These are phyloP conservation scores for Noctuana brunneofusca DNA, from an alignment of 2,888 invertebrate species.

Conservation along the genomic window DNA sequence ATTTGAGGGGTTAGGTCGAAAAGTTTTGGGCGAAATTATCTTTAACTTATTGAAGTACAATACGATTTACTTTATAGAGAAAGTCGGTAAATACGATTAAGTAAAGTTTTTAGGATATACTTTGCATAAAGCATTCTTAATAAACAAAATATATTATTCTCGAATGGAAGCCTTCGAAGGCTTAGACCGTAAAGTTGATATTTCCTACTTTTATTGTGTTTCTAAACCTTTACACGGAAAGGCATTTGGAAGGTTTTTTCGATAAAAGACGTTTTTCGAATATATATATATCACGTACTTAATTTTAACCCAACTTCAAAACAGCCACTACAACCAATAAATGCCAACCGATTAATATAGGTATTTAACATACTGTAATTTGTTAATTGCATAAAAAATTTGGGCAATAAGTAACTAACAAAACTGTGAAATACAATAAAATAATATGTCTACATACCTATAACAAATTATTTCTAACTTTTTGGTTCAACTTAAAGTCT, in stretches of 20 bases:
- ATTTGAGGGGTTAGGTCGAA: constrained; percentile 24
- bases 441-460: too few relatives aligned
- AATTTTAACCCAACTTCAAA: too few relatives aligned
- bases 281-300: too few relatives aligned
- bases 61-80: constrained; percentile 5
- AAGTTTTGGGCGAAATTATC: constrained; percentile 24
- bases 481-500: too few relatives aligned
- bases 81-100: constrained; percentile 7
- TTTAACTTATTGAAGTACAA: constrained; percentile 32
- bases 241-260: not conserved
- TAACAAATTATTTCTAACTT: too few relatives aligned
- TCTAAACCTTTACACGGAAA: not conserved
- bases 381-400: too few relatives aligned
- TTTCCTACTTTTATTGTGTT: not conserved
- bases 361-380: too few relatives aligned
- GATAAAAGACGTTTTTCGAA: too few relatives aligned
- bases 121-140: not conserved
- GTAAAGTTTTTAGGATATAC: constrained; percentile 1
- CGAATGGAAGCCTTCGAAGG: not conserved
- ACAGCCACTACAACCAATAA: too few relatives aligned
- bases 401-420: too few relatives aligned
- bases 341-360: too few relatives aligned
- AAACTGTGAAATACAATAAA: too few relatives aligned
- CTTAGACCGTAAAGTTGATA: not conserved
- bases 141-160: constrained; percentile 2